Conservation (phyloP, 2,888 invertebrate genomes). For the Gonocerus acuteangulatus region DNA sequence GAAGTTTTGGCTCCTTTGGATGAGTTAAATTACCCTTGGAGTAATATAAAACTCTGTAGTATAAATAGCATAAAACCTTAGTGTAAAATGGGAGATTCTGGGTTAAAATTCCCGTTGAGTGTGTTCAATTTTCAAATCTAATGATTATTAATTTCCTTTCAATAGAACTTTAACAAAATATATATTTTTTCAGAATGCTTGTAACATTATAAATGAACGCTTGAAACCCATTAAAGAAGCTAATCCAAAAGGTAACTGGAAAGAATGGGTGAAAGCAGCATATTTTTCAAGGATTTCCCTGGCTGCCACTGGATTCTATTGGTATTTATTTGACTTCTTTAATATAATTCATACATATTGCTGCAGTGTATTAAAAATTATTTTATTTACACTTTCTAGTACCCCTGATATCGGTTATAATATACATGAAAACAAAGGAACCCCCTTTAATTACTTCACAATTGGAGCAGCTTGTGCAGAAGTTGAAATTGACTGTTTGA, state of each 20-base stretch:
- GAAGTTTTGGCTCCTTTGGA: too few relatives aligned
- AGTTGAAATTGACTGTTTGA: conserved; percentile 88
- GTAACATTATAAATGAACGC: conserved; percentile 62
- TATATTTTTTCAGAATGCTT: conserved; percentile 61
- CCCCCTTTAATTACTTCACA: conserved; percentile 74
- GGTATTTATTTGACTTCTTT: conserved; percentile 37
- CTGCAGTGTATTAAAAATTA: neutral
- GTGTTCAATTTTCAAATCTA: too few relatives aligned
- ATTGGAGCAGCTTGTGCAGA: conserved; percentile 79
- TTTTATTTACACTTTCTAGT: too few relatives aligned
- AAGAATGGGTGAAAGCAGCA: conserved; percentile 71
- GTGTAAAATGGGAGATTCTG: too few relatives aligned
- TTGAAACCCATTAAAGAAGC: conserved; percentile 64
- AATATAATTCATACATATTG: neutral
- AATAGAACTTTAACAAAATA: too few relatives aligned
- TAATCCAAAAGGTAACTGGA: conserved; percentile 73
- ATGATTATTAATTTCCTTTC: too few relatives aligned
- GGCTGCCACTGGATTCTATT: conserved; percentile 74
- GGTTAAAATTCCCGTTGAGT: too few relatives aligned
- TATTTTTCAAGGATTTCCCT: conserved; percentile 69
- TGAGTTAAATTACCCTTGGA: too few relatives aligned
- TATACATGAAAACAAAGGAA: conserved; percentile 57
- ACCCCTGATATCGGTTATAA: conserved; percentile 67
- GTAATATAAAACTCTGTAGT: too few relatives aligned
- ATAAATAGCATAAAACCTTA: too few relatives aligned